Base-by-base conservation (phyloP, 1,140 invertebrate genomes). In the Eurosta solidaginis region DNA sequence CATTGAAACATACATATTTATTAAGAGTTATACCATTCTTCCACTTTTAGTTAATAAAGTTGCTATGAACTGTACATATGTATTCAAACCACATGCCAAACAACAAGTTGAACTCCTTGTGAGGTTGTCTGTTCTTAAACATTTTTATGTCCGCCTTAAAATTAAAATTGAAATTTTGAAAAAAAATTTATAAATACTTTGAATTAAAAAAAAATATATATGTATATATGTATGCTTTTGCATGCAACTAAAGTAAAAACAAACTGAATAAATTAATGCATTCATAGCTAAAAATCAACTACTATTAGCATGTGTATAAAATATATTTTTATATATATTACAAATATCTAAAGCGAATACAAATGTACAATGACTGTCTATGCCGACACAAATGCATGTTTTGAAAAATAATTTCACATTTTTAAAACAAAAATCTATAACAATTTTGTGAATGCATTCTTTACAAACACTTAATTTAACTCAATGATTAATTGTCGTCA, bases 71-170 rank as follows among this genome's bases (percentile, higher is more conserved):
- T 68, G 59, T 36, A n/a, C 33, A 68, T n/a, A 68, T 68, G 40
- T 68, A 68, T 40, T 68, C 59, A 40, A 68, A 5, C 6, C 59
- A 68, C 33, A 68, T 68, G 33, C 33, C 59, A 68, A 40, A n/a
- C 27, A 4, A n/a, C 9, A n/a, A 59, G 17, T 33, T 40, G 12
- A 17, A 40, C 27, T 40, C 59, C 29, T 40, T 68, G 33, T 40
- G 81, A 83, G 84, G 85, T 86, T 86, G 85, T 86, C 85, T 86
- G 85, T 86, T 82, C 85, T 84, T 86, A 84, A 86, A 86, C 85
- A 86, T 86, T 86, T 86, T 86, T 86, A 86, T 86, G 85, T 83
- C 85, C 86, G 81, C 85, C 85, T 85, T n/a, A n/a, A n/a, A n/a
- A n/a, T n/a, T n/a, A n/a, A n/a, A 59, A 59, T 29, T 59, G 12